Conservation (phyloP, 1,140 invertebrate genomes). For the Eurosta solidaginis region DNA sequence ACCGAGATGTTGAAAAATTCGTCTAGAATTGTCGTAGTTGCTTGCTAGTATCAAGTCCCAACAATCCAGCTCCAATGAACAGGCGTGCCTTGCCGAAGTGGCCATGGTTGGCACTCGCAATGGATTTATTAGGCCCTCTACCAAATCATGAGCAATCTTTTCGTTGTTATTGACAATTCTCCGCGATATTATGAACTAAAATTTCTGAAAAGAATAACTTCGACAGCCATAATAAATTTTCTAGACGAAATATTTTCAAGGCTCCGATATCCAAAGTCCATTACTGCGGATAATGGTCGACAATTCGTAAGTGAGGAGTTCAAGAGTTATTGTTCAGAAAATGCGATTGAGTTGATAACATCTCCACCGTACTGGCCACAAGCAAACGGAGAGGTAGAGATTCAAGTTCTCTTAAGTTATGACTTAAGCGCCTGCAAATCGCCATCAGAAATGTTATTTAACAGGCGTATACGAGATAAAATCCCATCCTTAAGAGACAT, state of each 20-base stretch:
- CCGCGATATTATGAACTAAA: conserved; percentile 41
- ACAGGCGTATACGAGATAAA: background rate
- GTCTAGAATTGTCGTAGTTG: no score
- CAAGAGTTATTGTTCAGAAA: background rate
- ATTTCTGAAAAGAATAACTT: conserved; percentile 1
- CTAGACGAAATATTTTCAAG: conserved; percentile 37
- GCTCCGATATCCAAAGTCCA: conserved; percentile 35
- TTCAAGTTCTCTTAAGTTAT: conserved; percentile 34
- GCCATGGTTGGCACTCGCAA: conserved; percentile 52
- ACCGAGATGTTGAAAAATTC: no score
- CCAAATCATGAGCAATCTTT: conserved; percentile 44
- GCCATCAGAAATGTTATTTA: conserved; percentile 28
- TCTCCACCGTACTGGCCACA: background rate
- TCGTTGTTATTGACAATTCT: conserved; percentile 42
- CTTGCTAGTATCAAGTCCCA: conserved; percentile 11
- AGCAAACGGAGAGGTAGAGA: conserved; percentile 36
- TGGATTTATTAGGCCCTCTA: conserved; percentile 51
- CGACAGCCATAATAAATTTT: conserved; percentile 3
- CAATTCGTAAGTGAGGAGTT: conserved; percentile 23
- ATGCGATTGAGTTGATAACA: background rate
- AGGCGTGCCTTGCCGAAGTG: conserved; percentile 43
- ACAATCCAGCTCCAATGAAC: conserved; percentile 10
- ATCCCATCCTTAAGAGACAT: background rate
- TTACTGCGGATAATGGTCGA: conserved; percentile 34
- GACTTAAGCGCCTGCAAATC: conserved; percentile 41